A percentile compares a stretch with the other conserved stretches of the same genome.
phyloP scores from a whole-genome alignment of 2,113 vertebrate genomes.

The Crocuta crocuta region DNA sequence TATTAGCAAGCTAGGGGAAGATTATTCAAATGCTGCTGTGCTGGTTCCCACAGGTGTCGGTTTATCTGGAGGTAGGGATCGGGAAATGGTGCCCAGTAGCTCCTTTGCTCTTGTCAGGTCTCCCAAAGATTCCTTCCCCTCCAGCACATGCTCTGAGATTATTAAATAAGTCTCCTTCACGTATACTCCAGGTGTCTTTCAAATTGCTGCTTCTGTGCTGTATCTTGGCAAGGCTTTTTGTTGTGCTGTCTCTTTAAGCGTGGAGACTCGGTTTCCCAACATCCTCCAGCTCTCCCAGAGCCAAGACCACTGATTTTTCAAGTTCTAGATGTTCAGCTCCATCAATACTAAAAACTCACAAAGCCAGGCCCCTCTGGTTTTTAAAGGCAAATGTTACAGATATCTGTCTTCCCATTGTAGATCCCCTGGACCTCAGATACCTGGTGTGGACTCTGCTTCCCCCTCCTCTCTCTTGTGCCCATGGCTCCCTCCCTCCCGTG shows the following conservation, averaged over 20 bases:
- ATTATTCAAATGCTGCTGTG: not conserved
- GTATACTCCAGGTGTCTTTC: not conserved
- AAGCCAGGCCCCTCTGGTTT: not conserved
- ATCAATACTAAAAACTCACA: not conserved
- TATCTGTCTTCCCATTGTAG: not conserved
- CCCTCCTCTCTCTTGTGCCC: not conserved
- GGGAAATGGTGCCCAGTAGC: not conserved
- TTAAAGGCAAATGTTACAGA: not conserved
- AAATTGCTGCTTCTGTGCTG: not conserved
- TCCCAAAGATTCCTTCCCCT: not conserved
- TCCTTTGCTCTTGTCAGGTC: not conserved
- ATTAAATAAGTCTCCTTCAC: not conserved
- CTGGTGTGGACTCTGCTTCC: not conserved
- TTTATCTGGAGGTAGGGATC: not conserved
- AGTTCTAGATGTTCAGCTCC: not conserved
- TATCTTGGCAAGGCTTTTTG: not conserved
- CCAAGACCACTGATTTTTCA: not conserved
- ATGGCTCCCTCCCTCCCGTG: not conserved
- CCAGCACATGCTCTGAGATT: not conserved
- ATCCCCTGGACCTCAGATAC: not conserved
- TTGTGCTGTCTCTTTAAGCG: not conserved
- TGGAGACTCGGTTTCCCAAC: not conserved
- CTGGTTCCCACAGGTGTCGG: not conserved
- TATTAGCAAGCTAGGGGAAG: not conserved
- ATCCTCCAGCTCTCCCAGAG: not conserved